A percentile compares a stretch with the other conserved stretches of the same genome.
phyloP scores from a whole-genome alignment of 2,797 vertebrate genomes.

The Acanthiza pusilla region DNA sequence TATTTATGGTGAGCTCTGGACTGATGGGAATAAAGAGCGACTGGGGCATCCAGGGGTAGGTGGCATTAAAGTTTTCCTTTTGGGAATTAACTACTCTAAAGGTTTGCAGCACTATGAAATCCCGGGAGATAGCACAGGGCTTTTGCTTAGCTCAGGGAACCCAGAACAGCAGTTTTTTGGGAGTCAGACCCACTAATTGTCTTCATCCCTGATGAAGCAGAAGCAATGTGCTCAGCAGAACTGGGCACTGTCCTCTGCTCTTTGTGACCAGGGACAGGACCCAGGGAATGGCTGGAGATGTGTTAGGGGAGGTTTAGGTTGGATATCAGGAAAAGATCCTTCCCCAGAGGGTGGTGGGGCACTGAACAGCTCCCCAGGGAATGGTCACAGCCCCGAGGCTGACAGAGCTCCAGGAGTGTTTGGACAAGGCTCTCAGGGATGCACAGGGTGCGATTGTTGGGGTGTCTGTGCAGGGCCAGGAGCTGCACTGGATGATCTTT shows the following conservation, averaged over 20 bases:
- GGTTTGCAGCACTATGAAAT: neutral
- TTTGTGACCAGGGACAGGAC: neutral
- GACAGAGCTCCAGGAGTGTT: neutral
- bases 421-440: fast-evolving
- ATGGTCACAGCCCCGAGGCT: fast-evolving
- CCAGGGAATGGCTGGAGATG: neutral
- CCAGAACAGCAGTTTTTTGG: fast-evolving
- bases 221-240: neutral
- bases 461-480: neutral
- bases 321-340: neutral
- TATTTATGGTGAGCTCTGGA: neutral
- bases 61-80: neutral
- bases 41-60: neutral
- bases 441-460: neutral
- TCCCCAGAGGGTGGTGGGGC: fast-evolving
- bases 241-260: neutral
- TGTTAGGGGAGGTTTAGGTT: fast-evolving
- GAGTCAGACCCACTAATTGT: neutral
- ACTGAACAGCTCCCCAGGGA: neutral
- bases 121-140: neutral
- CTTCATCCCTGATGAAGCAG: neutral
- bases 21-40: neutral
- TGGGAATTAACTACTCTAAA: neutral
- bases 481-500: fast-evolving
- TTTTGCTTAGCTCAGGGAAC: neutral